phyloP scores from a whole-genome alignment of 2,888 invertebrate species.

The Brachyptera putata region DNA sequence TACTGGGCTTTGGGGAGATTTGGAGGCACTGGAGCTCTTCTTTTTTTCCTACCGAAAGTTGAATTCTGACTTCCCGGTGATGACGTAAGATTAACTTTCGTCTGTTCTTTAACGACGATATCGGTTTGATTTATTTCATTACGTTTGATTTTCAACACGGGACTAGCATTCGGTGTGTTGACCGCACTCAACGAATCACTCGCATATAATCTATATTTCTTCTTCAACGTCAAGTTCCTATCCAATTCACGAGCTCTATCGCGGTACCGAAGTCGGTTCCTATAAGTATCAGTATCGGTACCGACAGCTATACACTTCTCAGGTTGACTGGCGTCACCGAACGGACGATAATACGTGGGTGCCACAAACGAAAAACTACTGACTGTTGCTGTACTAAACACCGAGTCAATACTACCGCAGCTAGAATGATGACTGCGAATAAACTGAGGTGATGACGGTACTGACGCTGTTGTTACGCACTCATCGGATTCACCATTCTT shows the following conservation, averaged over 20 bases:
- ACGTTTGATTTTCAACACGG: slow-evolving; percentile 13
- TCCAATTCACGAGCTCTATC: slow-evolving; percentile 56
- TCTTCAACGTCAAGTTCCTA: slow-evolving; percentile 57
- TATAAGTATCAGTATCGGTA: slow-evolving; percentile 61
- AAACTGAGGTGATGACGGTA: slow-evolving; percentile 33
- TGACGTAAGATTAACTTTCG: slow-evolving; percentile 27
- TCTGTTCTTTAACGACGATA: slow-evolving; percentile 3
- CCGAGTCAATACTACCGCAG: slow-evolving; percentile 60
- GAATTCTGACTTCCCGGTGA: slow-evolving; percentile 31
- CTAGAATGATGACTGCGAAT: slow-evolving; percentile 46
- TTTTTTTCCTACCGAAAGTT: slow-evolving; percentile 35
- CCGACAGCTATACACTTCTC: slow-evolving; percentile 49
- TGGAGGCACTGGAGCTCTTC: slow-evolving; percentile 37
- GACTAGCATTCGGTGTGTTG: slow-evolving; percentile 24
- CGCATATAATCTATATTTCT: slow-evolving; percentile 59
- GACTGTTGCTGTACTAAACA: slow-evolving; percentile 66
- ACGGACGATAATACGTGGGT: slow-evolving; percentile 51
- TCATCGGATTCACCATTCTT: slow-evolving; percentile 19
- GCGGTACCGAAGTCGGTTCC: slow-evolving; percentile 56
- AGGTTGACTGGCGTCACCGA: slow-evolving; percentile 43
- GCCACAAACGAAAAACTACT: slow-evolving; percentile 67
- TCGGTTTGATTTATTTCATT: slow-evolving; percentile 8
- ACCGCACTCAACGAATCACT: slow-evolving; percentile 35
- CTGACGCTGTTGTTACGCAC: slow-evolving; percentile 14
- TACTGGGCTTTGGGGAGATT: slow-evolving; percentile 36